Evolutionary conservation across 2,113 vertebrate species (phyloP).

Genomic region (Aythya baeri): DNA sequence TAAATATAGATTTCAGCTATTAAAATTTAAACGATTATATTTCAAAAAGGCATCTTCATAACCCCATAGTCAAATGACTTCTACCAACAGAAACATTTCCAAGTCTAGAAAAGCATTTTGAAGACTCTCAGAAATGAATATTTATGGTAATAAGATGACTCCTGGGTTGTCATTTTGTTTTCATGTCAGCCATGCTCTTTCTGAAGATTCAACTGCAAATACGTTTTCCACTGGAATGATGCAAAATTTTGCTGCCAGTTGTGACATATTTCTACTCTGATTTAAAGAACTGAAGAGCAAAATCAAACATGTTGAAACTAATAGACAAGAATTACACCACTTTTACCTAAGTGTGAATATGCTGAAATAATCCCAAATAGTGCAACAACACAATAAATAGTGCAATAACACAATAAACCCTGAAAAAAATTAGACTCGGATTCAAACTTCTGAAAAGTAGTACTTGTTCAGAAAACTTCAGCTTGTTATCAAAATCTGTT

Average conservation of each 20-base stretch:
- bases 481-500: background rate
- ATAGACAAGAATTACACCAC: background rate
- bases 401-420: background rate
- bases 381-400: background rate
- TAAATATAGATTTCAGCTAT: constrained; percentile 51
- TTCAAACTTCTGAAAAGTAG: background rate
- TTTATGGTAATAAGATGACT: constrained; percentile 56
- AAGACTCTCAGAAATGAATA: constrained; percentile 37
- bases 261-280: background rate
- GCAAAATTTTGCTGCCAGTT: background rate
- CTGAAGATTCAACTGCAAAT: constrained; percentile 45
- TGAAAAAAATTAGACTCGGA: background rate
- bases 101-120: constrained; percentile 14
- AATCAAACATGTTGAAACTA: constrained; percentile 7
- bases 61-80: constrained; percentile 45
- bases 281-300: constrained; percentile 5
- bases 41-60: constrained; percentile 46
- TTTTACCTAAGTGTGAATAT: background rate
- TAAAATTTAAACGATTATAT: constrained; percentile 59
- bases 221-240: background rate
- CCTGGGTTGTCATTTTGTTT: constrained; percentile 49
- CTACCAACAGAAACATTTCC: constrained; percentile 38
- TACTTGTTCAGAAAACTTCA: background rate
- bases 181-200: constrained; percentile 1
- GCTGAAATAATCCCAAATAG: background rate